Base-by-base conservation (phyloP, 2,888 invertebrate genomes). In the Junonia oenone region DNA sequence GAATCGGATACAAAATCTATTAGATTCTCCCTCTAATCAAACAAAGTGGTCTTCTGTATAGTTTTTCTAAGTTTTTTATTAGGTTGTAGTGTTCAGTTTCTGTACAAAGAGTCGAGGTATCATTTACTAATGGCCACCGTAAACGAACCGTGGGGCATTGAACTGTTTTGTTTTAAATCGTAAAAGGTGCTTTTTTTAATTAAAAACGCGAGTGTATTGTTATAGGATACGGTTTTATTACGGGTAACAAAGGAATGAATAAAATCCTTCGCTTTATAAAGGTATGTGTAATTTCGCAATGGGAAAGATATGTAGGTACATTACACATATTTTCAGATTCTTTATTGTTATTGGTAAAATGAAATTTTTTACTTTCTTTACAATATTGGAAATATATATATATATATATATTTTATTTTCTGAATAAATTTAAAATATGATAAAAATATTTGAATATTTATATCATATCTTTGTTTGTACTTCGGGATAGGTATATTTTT, bases 51-150 rank as follows among this genome's bases (percentile, higher is more conserved):
- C n/a, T 15, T 37, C 8, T n/a, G 4, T 33, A 3, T 33, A 1
- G 13, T 9, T 38, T 37, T 19, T 19, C 4, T 19, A 11, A 38
- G 38, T 9, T 38, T 11, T 38, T 11, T 19, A 38, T 38, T 19
- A 38, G 17, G 17, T 19, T 17, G 17, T 11, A 3, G 17, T 6
- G 9, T 38, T 9, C 19, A 19, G 19, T 17, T 45, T 38, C 52
- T 35, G 46, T 52, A 37, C 17, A 52, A 37, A 37, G 17, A 45
- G 17, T 37, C 1, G 6, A 45, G 45, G 37, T 45, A 52, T 46
- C 35, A 29, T 46, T 46, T 45, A 46, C 45, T 52, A 52, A 52
- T 52, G 52, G 52, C 27, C 17, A 17, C 9, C 45, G 37, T 51
- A 33, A 14, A 45, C 26, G 33, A 11, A 45, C 26, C 37, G 37